Conservation (phyloP, 30 jellyfish, hydroid and myxozoan species). For the Sanderia malayensis region DNA sequence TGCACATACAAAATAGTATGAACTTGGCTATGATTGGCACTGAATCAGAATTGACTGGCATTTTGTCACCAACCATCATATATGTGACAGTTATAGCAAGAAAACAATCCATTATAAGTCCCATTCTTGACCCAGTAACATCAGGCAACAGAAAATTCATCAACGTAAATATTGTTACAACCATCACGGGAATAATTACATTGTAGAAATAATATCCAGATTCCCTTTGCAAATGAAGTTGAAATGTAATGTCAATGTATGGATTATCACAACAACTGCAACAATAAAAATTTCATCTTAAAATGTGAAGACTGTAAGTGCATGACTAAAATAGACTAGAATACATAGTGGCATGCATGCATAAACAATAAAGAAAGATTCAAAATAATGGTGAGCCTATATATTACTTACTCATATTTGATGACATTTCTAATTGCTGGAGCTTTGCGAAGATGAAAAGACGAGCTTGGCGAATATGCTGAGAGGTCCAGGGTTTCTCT, state of each 20-base stretch:
- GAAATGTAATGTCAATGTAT: conserved; percentile 43
- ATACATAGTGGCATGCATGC: too few relatives aligned
- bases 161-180: conserved; percentile 61
- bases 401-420: conserved; percentile 60
- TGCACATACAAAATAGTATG: conserved; percentile 67
- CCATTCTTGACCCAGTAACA: conserved; percentile 68
- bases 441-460: conserved; percentile 61
- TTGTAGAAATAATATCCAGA: conserved; percentile 68
- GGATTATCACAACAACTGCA: conserved; percentile 74
- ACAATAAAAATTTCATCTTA: background rate
- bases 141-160: conserved; percentile 64
- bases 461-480: conserved; percentile 72
- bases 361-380: too few relatives aligned
- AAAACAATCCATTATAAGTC: conserved; percentile 67
- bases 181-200: conserved; percentile 60
- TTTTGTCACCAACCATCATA: conserved; percentile 67
- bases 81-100: conserved; percentile 58
- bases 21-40: conserved; percentile 61
- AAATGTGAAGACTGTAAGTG: too few relatives aligned
- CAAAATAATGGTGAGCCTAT: too few relatives aligned
- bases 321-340: too few relatives aligned
- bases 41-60: conserved; percentile 73
- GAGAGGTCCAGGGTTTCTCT: conserved; percentile 54
- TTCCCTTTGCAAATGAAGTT: conserved; percentile 49
- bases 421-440: conserved; percentile 47